Conservation (phyloP, 2,113 vertebrate species). For the Tenrec ecaudatus region DNA sequence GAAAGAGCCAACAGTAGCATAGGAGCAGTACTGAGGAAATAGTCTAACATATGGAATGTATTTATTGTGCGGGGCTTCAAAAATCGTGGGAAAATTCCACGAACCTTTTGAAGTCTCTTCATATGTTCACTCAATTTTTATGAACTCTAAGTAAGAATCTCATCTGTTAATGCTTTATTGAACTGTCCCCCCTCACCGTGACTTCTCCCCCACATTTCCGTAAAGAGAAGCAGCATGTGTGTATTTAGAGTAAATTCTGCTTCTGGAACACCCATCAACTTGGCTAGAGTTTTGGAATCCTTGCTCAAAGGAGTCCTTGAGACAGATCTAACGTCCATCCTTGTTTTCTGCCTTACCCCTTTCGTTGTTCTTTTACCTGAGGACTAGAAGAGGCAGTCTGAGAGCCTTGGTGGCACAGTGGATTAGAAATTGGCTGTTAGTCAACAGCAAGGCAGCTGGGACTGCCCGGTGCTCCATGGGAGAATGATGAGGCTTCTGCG, state of each 20-base stretch:
- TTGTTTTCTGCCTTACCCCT: not conserved
- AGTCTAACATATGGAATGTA: not conserved
- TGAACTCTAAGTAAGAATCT: constrained; percentile 20
- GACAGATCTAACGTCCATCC: not conserved
- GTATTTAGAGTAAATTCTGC: constrained; percentile 43
- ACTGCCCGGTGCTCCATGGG: no score
- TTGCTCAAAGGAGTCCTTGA: constrained; percentile 16
- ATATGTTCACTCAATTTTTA: constrained; percentile 23
- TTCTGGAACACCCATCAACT: not conserved
- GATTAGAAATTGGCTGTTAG: no score
- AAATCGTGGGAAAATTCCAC: no score
- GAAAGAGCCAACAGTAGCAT: not conserved
- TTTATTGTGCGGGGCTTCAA: not conserved
- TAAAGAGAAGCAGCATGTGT: not conserved
- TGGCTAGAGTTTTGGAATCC: not conserved
- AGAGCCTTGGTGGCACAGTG: no score
- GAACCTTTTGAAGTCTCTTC: no score
- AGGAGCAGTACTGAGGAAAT: not conserved
- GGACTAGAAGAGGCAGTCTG: not conserved
- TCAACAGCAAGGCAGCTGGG: no score
- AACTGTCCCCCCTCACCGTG: not conserved
- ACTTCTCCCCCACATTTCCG: not conserved
- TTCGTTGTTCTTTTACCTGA: not conserved
- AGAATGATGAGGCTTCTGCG: no score
- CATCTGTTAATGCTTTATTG: no score